Conservation (phyloP, 1,140 invertebrate genomes). For the Scaptomyza hsui region DNA sequence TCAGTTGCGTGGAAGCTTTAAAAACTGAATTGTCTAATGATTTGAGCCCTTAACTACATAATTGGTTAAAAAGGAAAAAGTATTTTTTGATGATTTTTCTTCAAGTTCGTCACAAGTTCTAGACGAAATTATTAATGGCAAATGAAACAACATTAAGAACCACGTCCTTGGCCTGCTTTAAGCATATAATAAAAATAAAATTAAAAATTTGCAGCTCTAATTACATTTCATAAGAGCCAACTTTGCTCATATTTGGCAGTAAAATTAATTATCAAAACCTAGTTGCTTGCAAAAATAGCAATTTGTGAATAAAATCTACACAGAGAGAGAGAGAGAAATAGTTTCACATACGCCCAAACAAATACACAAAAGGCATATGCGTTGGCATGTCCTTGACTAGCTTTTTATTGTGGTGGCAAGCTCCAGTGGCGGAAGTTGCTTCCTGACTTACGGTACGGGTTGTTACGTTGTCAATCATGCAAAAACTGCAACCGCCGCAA, state of each 20-base stretch:
- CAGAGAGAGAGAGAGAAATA: slow-evolving; percentile 4
- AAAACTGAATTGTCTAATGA: background rate
- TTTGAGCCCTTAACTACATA: too few relatives aligned
- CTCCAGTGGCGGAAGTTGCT: slow-evolving; percentile 2
- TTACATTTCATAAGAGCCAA: slow-evolving; percentile 27
- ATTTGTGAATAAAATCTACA: slow-evolving; percentile 18
- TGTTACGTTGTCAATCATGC: slow-evolving; percentile 80
- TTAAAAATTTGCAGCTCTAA: slow-evolving; percentile 1
- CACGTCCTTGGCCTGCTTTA: slow-evolving; percentile 17
- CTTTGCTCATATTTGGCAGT: slow-evolving; percentile 28
- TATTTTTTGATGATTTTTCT: too few relatives aligned
- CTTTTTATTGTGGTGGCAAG: slow-evolving; percentile 34
- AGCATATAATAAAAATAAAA: slow-evolving; percentile 17
- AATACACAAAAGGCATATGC: slow-evolving; percentile 38
- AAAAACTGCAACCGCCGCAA: slow-evolving; percentile 78
- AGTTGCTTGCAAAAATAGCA: slow-evolving; percentile 49
- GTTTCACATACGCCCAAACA: slow-evolving; percentile 10
- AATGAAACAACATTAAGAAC: too few relatives aligned
- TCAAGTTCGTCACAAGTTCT: too few relatives aligned
- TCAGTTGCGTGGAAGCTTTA: background rate
- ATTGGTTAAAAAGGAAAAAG: too few relatives aligned
- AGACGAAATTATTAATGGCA: too few relatives aligned
- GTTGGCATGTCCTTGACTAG: slow-evolving; percentile 74
- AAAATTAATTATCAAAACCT: slow-evolving; percentile 69
- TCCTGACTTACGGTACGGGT: slow-evolving; percentile 48